These are phyloP conservation scores for Euclidia mi DNA, from an alignment of 2,888 invertebrate genomes.

Conservation along the genomic window DNA sequence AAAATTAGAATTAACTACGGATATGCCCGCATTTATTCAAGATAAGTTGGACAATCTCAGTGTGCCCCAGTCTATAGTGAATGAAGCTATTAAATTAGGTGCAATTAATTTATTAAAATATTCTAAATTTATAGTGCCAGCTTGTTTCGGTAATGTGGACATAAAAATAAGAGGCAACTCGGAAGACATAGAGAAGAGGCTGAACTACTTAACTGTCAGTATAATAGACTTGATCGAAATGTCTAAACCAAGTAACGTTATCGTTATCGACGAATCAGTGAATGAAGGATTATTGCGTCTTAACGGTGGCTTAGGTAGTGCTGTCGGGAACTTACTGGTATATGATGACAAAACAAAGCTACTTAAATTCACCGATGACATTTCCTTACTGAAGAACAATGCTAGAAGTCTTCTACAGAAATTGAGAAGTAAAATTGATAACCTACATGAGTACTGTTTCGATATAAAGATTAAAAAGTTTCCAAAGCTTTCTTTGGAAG, in stretches of 20 bases:
- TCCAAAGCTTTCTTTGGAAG: conserved; percentile 24
- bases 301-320: conserved; percentile 25
- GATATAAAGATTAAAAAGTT: conserved; percentile 22
- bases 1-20: background rate
- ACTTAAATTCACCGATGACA: conserved; percentile 22
- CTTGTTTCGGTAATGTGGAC: conserved; percentile 39
- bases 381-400: conserved; percentile 13
- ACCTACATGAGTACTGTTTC: conserved; percentile 22
- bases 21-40: background rate
- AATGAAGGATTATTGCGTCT: conserved; percentile 12
- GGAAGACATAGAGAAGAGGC: conserved; percentile 5
- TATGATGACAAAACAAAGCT: conserved; percentile 8
- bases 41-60: background rate
- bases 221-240: conserved; percentile 3
- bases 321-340: conserved; percentile 32
- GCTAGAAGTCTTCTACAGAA: conserved; percentile 9
- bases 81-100: conserved; percentile 5
- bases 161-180: conserved; percentile 8
- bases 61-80: background rate
- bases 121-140: conserved; percentile 25
- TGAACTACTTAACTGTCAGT: conserved; percentile 7
- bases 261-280: conserved; percentile 25
- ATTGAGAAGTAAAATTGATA: conserved; percentile 6
- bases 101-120: background rate
- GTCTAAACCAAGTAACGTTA: background rate